phyloP scores from a whole-genome alignment of 35 echinoderm and acorn worm species.

The Ophiothrix spiculata region DNA sequence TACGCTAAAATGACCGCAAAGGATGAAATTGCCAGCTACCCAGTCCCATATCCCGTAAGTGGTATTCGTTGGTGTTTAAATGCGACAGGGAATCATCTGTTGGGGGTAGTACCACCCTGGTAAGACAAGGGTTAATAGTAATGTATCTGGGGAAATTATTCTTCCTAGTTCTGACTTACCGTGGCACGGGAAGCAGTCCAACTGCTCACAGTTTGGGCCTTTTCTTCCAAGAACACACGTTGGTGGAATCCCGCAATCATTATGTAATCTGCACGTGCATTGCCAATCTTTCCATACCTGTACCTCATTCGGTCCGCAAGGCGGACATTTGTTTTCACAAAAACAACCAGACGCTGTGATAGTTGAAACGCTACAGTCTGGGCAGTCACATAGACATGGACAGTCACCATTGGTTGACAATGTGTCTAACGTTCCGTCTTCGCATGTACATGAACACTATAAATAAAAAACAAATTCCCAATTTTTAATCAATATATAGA shows the following conservation, averaged over 20 bases:
- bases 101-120: neutral
- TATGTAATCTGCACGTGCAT: neutral
- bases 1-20: too few relatives aligned
- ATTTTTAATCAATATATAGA: neutral
- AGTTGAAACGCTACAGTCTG: neutral
- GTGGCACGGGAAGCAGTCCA: conserved; percentile 1
- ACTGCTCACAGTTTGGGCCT: neutral
- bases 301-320: neutral
- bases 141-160: neutral
- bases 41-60: too few relatives aligned
- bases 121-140: neutral
- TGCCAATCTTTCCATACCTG: neutral
- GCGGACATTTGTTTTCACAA: neutral
- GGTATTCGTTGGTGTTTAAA: neutral
- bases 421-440: neutral
- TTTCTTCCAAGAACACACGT: conserved; percentile 9
- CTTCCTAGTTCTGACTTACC: too few relatives aligned
- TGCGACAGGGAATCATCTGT: neutral
- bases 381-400: neutral
- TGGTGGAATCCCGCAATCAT: neutral
- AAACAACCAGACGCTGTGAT: neutral
- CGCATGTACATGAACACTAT: conserved; percentile 7
- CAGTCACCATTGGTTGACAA: neutral
- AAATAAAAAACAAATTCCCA: neutral
- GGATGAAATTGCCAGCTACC: too few relatives aligned